Conservation (phyloP, 2,888 invertebrate species). For the Pseudanteris insignis region DNA sequence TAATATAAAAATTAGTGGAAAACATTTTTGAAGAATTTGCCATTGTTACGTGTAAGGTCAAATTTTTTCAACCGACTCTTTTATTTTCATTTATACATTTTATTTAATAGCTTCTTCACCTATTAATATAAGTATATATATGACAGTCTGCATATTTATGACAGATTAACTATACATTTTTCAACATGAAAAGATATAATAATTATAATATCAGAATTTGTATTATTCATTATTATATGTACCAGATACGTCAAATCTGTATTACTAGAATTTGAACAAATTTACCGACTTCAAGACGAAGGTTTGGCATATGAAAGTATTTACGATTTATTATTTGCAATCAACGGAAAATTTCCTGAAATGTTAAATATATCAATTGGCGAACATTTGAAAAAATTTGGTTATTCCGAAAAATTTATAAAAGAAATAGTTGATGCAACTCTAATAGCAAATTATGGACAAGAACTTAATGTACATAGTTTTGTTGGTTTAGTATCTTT, state of each 20-base stretch:
- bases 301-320: conserved; percentile 68
- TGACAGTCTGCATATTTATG: no score
- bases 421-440: conserved; percentile 70
- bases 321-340: conserved; percentile 68
- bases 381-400: conserved; percentile 63
- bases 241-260: conserved; percentile 50
- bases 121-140: neutral
- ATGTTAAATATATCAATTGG: conserved; percentile 64
- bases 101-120: neutral
- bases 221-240: no score
- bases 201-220: no score
- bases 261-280: conserved; percentile 64
- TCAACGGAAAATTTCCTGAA: conserved; percentile 68
- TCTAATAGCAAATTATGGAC: conserved; percentile 72
- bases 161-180: neutral
- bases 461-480: conserved; percentile 70
- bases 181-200: no score
- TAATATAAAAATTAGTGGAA: no score
- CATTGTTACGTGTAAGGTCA: no score
- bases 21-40: no score
- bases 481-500: conserved; percentile 66
- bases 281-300: conserved; percentile 69
- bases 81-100: no score
- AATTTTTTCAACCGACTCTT: no score
- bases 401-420: conserved; percentile 67